Evolutionary conservation across 2,888 invertebrate genomes (phyloP), one percentile per base, ranked within the genome.

Genomic region (Nipponacmea schrenckii): DNA sequence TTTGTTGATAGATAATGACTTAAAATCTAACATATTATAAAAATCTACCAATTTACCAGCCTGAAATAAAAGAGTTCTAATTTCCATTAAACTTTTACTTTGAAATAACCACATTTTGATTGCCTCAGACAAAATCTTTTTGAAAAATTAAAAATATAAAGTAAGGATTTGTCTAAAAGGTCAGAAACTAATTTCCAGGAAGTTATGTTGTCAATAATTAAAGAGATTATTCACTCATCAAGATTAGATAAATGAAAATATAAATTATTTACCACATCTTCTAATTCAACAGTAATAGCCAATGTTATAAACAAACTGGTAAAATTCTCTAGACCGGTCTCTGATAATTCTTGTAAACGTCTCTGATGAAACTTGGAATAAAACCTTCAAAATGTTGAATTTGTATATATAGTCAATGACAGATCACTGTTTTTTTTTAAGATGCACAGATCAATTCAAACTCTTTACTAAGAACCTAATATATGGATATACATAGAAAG

Each of bases 351-450:
- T 75, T 83, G 83, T 69, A 87, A 79, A 26, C 85, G 78, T 12
- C 84, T 75, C 48, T 77, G 76, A 68, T 85, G 84, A 70, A 87
- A 87, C 80, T 85, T 86, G 31, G 85, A 84, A 69, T 81, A 84
- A 39, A 86, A 79, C 67, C 86, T 83, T 67, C 7, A 73, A 68
- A n/a, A 46, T n/a, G 5, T 8, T 20, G 44, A 62, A 31, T 62
- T 27, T 8, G 66, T 10, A 17, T 26, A 50, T 24, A 65, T 15
- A 12, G 44, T 8, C 7, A 48, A 24, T 17, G 8, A 62, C 8
- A 64, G 44, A 20, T 5, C 12, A 69, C 12, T n/a, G 67, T 7
- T 44, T 24, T 31, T 31, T 15, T 17, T 64, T 20, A 64, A 64
- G 4, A 64, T 64, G 26, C 8, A 17, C 3, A 64, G 2, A 20